Evolutionary conservation across 2,888 invertebrate genomes (phyloP).

Genomic region (Leptura quadrifasciata): DNA sequence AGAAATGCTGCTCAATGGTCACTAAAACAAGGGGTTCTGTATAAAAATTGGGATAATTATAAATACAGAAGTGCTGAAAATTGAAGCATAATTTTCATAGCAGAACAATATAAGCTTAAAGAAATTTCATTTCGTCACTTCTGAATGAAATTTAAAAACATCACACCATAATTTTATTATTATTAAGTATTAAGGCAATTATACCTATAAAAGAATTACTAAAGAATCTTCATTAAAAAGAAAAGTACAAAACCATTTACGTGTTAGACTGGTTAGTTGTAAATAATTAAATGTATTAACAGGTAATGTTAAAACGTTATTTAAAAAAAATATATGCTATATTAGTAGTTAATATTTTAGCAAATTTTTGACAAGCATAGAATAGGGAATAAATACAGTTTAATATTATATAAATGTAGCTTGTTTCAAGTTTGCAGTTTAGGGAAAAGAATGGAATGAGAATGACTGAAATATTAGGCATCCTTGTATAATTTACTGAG

Average conservation of each 20-base stretch:
- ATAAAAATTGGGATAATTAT: no score
- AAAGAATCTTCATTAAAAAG: slow-evolving; percentile 21
- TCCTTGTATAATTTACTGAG: slow-evolving; percentile 10
- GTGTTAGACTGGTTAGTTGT: slow-evolving; percentile 48
- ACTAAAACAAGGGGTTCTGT: no score
- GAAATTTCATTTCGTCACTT: no score
- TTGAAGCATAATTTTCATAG: no score
- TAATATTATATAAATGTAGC: slow-evolving; percentile 36
- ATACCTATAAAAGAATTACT: background rate
- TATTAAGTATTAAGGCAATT: no score
- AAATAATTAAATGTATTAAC: slow-evolving; percentile 48
- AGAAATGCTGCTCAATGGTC: no score
- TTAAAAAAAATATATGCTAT: slow-evolving; percentile 44
- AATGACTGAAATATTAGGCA: slow-evolving; percentile 48
- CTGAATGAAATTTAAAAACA: no score
- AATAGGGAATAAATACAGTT: slow-evolving; percentile 43
- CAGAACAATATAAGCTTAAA: no score
- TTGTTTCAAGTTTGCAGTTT: slow-evolving; percentile 40
- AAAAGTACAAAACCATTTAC: background rate
- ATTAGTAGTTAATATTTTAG: slow-evolving; percentile 56
- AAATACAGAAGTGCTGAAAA: no score
- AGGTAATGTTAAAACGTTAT: slow-evolving; percentile 50
- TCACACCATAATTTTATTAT: no score
- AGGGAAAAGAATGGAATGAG: slow-evolving; percentile 46
- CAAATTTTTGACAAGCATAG: slow-evolving; percentile 55